Percentiles rank a stretch among this genome's conserved stretches.
phyloP scores from a whole-genome alignment of 2,113 vertebrate genomes.

The Zingel zingel region DNA sequence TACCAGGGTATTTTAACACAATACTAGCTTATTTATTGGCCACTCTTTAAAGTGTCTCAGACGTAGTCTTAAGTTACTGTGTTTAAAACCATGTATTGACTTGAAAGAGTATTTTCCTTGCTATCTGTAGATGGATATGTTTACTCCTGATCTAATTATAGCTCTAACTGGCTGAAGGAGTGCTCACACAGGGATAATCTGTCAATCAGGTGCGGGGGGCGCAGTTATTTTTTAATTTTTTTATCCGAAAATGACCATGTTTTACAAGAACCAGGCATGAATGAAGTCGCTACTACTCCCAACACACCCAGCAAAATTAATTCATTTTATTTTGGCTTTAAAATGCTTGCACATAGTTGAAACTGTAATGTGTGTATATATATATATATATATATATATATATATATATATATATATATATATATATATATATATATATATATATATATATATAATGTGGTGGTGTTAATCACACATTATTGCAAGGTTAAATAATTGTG shows the following conservation, averaged over 20 bases:
- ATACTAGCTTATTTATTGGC: too few relatives aligned
- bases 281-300: conserved; percentile 5
- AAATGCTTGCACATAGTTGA: neutral
- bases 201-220: conserved; percentile 13
- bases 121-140: conserved; percentile 58
- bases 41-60: neutral
- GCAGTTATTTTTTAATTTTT: conserved; percentile 24
- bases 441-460: neutral
- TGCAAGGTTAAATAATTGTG: neutral
- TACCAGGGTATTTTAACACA: neutral
- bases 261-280: conserved; percentile 34
- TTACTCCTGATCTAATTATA: conserved; percentile 63
- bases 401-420: too few relatives aligned
- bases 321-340: neutral
- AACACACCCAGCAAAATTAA: conserved; percentile 23
- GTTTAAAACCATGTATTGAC: conserved; percentile 34
- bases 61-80: neutral
- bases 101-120: conserved; percentile 34
- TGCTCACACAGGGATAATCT: conserved; percentile 28
- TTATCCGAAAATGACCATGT: conserved; percentile 10
- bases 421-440: neutral
- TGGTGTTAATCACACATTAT: neutral
- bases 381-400: too few relatives aligned
- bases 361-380: too few relatives aligned
- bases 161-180: conserved; percentile 15